A percentile compares a stretch with the other conserved stretches of the same genome.
These are phyloP conservation scores for Eulacestoma nigropectus DNA, from an alignment of 2,113 vertebrate genomes.

Conservation along the genomic window DNA sequence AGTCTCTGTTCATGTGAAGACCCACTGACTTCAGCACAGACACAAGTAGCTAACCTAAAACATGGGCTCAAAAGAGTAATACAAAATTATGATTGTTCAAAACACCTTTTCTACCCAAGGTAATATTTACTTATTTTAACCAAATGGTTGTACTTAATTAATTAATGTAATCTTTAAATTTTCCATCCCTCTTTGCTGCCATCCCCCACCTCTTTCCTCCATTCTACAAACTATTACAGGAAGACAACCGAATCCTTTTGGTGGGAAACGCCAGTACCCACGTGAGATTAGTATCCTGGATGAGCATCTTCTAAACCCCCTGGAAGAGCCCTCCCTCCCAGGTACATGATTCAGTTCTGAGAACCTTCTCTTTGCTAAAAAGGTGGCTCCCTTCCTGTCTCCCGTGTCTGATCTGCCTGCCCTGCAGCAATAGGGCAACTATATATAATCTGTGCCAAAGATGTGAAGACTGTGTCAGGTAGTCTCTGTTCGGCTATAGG, in stretches of 20 bases:
- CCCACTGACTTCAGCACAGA: not conserved
- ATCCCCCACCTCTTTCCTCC: not conserved
- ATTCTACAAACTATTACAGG: constrained; percentile 15
- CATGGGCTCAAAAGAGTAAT: not conserved
- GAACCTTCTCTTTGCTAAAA: not conserved
- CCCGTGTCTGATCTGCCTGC: not conserved
- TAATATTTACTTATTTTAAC: not conserved
- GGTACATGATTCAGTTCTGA: constrained; percentile 58
- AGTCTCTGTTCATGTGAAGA: not conserved
- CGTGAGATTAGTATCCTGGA: constrained; percentile 18
- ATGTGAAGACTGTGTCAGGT: not conserved
- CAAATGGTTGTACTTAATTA: not conserved
- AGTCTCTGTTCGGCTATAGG: not conserved
- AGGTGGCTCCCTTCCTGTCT: not conserved
- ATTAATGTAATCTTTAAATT: not conserved
- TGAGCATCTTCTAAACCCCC: constrained; percentile 73
- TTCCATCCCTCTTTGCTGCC: not conserved
- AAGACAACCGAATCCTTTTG: constrained; percentile 28
- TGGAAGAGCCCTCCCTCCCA: constrained; percentile 80
- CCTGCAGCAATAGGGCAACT: not conserved
- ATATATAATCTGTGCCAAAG: not conserved
- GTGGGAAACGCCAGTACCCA: constrained; percentile 48
- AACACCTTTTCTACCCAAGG: not conserved
- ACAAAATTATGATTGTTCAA: not conserved
- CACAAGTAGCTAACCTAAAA: not conserved